Evolutionary conservation across 2,113 vertebrate genomes (phyloP), one percentile per base, ranked within the genome.

Genomic region (Gymnogyps californianus): DNA sequence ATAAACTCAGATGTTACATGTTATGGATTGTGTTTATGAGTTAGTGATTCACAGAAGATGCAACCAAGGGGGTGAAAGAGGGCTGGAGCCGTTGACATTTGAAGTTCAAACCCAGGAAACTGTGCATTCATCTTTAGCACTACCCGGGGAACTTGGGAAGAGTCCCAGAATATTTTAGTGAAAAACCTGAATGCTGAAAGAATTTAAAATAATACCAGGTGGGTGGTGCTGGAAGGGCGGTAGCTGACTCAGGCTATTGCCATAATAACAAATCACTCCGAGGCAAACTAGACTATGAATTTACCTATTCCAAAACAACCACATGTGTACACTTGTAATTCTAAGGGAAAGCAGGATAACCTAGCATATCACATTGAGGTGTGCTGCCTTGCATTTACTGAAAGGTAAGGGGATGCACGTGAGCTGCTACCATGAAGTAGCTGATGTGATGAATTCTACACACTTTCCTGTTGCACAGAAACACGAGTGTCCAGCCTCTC

Each of bases 21-120:
- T 96, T 85, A 83, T 47, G 72, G 77, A 82, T 76, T 77, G 74
- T 95, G 57, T 95, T 83, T 91, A 17, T 78, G 89, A 64, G 62
- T 91, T 52, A 67, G 62, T 28, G 74, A 57, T 70, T 93, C 34
- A 42, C 18, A 32, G 29, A 85, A 89, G 72, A 32, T 55, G 61
- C 49, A 94, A 3, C 47, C 62, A 74, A 74, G 28, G n/a, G 16
- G 14, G 59, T 49, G 21, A 90, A 91, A 87, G 40, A 55, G 51
- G 42, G 11, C 61, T 78, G 65, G 40, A 86, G 38, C 34, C 7
- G 11, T 9, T 72, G 71, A 31, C 67, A 51, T 70, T 85, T 66
- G 69, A 91, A 91, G 54, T 94, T 89, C 36, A 58, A 57, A 36
- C 22, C 8, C 5, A 44, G 47, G 31, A 93, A 88, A 40, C 0